Evolutionary conservation across 1,140 invertebrate species (phyloP).

Genomic region (Chionoecetes opilio): DNA sequence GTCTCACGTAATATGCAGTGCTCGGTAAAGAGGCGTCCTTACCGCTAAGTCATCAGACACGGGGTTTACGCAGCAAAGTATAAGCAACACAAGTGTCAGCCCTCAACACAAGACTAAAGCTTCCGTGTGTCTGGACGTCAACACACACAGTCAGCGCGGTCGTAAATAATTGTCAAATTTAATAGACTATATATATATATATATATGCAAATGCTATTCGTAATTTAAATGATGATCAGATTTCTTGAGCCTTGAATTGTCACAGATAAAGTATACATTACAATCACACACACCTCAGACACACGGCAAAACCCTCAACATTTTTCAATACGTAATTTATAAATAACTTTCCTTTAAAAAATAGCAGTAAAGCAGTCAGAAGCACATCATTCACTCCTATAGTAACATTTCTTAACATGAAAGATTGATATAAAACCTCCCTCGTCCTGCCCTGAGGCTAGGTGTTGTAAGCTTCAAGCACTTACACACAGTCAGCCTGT

Average conservation of each 20-base stretch:
- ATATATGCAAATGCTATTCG: conserved; percentile 60
- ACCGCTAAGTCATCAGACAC: conserved; percentile 59
- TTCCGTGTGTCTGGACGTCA: neutral
- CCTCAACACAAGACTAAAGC: conserved; percentile 36
- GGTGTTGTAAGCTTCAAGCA: neutral
- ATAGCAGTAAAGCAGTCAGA: neutral
- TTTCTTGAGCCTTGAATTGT: conserved; percentile 59
- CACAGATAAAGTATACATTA: neutral
- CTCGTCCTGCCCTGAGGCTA: neutral
- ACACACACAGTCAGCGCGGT: conserved; percentile 9
- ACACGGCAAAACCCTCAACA: neutral
- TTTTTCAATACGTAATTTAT: neutral
- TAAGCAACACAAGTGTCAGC: conserved; percentile 59
- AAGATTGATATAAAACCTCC: conserved; percentile 7
- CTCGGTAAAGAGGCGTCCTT: conserved; percentile 60
- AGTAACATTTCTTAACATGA: neutral
- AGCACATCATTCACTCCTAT: conserved; percentile 6
- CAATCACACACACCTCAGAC: neutral
- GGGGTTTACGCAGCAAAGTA: conserved; percentile 71
- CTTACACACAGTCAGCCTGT: no score
- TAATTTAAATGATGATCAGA: conserved; percentile 60
- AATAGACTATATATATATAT: no score
- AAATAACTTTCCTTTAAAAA: neutral
- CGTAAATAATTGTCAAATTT: conserved; percentile 41
- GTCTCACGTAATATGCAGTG: conserved; percentile 70